Evolutionary conservation across 2,888 invertebrate species (phyloP).

Genomic region (Drosophila conformis): DNA sequence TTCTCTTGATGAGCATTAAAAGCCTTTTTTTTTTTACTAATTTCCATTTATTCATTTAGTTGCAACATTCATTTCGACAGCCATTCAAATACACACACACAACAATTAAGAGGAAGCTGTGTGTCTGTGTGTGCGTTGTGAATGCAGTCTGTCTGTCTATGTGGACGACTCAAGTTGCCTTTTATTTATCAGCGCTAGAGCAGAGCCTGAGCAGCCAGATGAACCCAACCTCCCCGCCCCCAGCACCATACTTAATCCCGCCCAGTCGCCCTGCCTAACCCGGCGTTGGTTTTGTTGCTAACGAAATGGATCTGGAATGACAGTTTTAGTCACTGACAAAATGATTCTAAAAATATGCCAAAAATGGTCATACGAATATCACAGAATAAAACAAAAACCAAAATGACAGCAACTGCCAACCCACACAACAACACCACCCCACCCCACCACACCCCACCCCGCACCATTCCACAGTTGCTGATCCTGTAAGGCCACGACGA

Average conservation of each 20-base stretch:
- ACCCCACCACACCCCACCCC: not conserved
- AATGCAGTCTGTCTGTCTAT: constrained; percentile 37
- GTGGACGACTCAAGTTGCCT: constrained; percentile 44
- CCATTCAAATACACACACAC: constrained; percentile 48
- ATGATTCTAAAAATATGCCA: constrained; percentile 74
- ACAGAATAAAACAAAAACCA: constrained; percentile 58
- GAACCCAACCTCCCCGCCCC: not conserved
- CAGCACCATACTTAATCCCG: not conserved
- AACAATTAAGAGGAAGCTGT: constrained; percentile 18
- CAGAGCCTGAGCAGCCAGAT: constrained; percentile 47
- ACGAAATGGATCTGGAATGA: constrained; percentile 65
- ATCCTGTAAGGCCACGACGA: constrained; percentile 66
- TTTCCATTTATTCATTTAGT: constrained; percentile 79
- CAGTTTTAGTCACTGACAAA: constrained; percentile 66
- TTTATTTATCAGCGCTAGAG: constrained; percentile 74
- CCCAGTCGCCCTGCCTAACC: not conserved
- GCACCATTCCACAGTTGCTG: constrained; percentile 6
- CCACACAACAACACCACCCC: constrained; percentile 5
- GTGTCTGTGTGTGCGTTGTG: constrained; percentile 23
- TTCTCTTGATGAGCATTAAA: constrained; percentile 23
- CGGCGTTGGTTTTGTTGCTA: constrained; percentile 41
- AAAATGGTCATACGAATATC: constrained; percentile 72
- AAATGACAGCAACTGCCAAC: constrained; percentile 58
- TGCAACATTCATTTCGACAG: constrained; percentile 73
- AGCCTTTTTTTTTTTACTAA: constrained; percentile 65